Evolutionary conservation across 2,113 vertebrate species (phyloP), one percentile per base, ranked within the genome.

Genomic region (Peucedramus taeniatus): DNA sequence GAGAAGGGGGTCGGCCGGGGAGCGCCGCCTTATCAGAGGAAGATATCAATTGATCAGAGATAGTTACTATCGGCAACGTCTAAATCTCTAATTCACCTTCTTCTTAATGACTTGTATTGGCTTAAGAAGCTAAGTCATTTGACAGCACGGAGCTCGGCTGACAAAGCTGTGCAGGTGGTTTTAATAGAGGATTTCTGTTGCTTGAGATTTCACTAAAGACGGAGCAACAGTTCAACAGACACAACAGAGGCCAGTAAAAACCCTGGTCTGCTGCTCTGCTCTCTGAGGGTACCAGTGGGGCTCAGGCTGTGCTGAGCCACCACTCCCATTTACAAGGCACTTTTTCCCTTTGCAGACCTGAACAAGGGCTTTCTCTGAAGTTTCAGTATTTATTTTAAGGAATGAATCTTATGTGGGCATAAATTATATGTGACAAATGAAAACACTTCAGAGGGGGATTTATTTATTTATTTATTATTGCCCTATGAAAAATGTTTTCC

Each of bases 21-120:
- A 97, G 95, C 83, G 59, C 94, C 27, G 30, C 94, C 96, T 96
- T 97, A 96, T 98, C 98, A 91, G 98, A 98, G 98, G 98, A 98
- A 98, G 98, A 98, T 98, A 98, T 98, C 98, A 98, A 98, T 98
- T 98, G 98, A 98, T 98, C 97, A 97, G 95, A 97, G 97, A 98
- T 98, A 97, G 96, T 97, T 96, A 96, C 97, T 97, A 98, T 97
- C 97, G 91, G 95, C 97, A 95, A 93, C 3, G 97, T 97, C 97
- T 97, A 95, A 97, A 97, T 97, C 97, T 97, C 97, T 96, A 96
- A 97, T 97, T 97, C 97, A 96, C 97, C 97, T 97, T 97, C 95
- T 97, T 96, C 97, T 97, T 98, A 98, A 98, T 98, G 98, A 98
- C 98, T 98, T 98, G 98, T 98, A 98, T 98, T 98, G 98, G 98